phyloP scores from a whole-genome alignment of 1,140 invertebrate species.

The Cylas formicarius region DNA sequence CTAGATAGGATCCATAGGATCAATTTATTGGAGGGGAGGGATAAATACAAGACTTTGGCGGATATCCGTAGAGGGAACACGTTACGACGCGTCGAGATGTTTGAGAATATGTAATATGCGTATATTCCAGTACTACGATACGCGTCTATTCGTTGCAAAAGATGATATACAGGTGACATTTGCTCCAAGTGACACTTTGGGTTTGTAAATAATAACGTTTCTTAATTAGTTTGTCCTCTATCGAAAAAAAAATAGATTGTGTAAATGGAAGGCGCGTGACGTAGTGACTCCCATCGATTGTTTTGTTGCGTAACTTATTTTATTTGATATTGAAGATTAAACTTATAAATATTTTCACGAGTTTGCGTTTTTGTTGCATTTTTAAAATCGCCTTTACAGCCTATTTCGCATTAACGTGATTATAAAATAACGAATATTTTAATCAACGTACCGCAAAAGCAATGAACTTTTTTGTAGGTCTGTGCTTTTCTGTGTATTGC shows the following conservation, averaged over 20 bases:
- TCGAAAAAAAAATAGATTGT: not conserved
- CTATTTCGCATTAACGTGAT: no score
- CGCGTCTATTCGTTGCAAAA: not conserved
- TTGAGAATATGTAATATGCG: conserved; percentile 39
- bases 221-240: not conserved
- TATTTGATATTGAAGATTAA: no score
- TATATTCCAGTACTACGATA: no score
- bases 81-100: conserved; percentile 37
- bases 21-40: conserved; percentile 34
- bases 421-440: no score
- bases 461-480: no score
- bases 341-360: no score
- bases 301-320: not conserved
- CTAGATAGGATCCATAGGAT: conserved; percentile 39
- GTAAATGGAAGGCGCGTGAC: not conserved
- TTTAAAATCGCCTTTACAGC: no score
- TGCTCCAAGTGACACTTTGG: not conserved
- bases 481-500: no score
- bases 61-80: conserved; percentile 40
- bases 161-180: not conserved
- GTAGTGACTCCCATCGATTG: not conserved
- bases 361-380: no score
- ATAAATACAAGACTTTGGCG: conserved; percentile 39
- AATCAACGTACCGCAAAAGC: no score
- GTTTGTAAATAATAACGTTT: not conserved